Conservation (phyloP, 2,888 invertebrate species). For the Galerucella nymphaeae region DNA sequence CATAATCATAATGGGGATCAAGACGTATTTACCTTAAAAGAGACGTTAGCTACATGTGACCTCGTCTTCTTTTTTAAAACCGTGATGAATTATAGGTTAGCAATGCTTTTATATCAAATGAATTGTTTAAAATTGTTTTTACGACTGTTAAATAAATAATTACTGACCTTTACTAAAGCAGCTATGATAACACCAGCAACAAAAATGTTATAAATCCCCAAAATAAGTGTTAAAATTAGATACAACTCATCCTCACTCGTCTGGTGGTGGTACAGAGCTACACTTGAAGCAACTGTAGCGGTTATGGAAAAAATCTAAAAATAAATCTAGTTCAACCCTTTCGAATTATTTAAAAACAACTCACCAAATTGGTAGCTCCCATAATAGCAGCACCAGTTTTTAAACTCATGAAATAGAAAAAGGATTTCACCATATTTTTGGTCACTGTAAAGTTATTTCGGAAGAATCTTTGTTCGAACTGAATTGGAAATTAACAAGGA, state of each 20-base stretch:
- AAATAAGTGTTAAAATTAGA: slow-evolving; percentile 40
- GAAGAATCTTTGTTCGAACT: slow-evolving; percentile 10
- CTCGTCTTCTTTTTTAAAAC: too few relatives aligned
- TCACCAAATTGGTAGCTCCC: slow-evolving; percentile 53
- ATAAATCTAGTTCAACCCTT: neutral
- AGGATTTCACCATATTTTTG: slow-evolving; percentile 45
- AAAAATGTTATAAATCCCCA: slow-evolving; percentile 44
- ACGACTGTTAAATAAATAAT: too few relatives aligned
- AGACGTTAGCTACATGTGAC: too few relatives aligned
- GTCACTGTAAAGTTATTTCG: neutral
- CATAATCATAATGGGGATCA: too few relatives aligned
- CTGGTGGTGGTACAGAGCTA: slow-evolving; percentile 31
- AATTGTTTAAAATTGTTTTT: too few relatives aligned
- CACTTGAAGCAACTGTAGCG: slow-evolving; percentile 35
- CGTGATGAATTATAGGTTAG: too few relatives aligned
- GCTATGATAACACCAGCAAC: slow-evolving; percentile 39
- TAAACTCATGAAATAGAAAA: slow-evolving; percentile 49
- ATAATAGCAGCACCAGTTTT: slow-evolving; percentile 52
- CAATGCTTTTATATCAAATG: too few relatives aligned
- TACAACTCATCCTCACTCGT: slow-evolving; percentile 37
- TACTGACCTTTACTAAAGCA: slow-evolving; percentile 44
- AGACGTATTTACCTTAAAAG: too few relatives aligned
- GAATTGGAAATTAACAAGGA: neutral
- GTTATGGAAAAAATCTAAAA: slow-evolving; percentile 44
- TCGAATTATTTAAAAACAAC: too few relatives aligned